Evolutionary conservation across 2,888 invertebrate genomes (phyloP).

Genomic region (Cecidostiba fungosa): DNA sequence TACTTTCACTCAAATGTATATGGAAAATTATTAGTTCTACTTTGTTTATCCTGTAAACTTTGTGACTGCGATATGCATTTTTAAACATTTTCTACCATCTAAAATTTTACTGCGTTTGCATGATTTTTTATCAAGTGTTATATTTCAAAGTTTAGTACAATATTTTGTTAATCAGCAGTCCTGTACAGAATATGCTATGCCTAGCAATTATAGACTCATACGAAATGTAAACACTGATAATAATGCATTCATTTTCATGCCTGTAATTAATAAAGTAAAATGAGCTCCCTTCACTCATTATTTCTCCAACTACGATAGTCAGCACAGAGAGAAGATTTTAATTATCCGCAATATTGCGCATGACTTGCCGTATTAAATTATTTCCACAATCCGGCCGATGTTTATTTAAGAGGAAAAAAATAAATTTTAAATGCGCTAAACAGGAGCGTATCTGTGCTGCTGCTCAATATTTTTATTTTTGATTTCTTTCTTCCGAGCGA

Average conservation of each 20-base stretch:
- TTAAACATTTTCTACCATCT: background rate
- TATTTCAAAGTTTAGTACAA: slow-evolving; percentile 11
- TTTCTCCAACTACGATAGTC: background rate
- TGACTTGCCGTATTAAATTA: slow-evolving; percentile 42
- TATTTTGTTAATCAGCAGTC: slow-evolving; percentile 34
- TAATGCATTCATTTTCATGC: slow-evolving; percentile 20
- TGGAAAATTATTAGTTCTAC: background rate
- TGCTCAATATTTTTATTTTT: slow-evolving; percentile 20
- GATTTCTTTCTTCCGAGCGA: background rate
- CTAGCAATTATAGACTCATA: slow-evolving; percentile 28
- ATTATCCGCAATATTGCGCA: slow-evolving; percentile 39
- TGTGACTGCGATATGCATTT: too few species aligned
- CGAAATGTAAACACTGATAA: slow-evolving; percentile 8
- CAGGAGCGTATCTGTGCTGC: background rate
- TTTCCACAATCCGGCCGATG: background rate
- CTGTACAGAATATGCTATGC: slow-evolving; percentile 21
- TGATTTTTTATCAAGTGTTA: background rate
- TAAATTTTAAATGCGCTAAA: background rate
- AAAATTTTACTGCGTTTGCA: background rate
- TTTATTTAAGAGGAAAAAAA: slow-evolving; percentile 2
- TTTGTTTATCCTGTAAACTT: background rate
- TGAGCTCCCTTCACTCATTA: slow-evolving; percentile 30
- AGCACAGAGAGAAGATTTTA: slow-evolving; percentile 25
- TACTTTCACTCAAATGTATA: background rate
- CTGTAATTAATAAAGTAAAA: slow-evolving; percentile 36